A percentile compares a stretch with the other conserved stretches of the same genome.
These are phyloP conservation scores for Cenopis cana DNA, from an alignment of 2,888 invertebrate genomes.

Conservation along the genomic window DNA sequence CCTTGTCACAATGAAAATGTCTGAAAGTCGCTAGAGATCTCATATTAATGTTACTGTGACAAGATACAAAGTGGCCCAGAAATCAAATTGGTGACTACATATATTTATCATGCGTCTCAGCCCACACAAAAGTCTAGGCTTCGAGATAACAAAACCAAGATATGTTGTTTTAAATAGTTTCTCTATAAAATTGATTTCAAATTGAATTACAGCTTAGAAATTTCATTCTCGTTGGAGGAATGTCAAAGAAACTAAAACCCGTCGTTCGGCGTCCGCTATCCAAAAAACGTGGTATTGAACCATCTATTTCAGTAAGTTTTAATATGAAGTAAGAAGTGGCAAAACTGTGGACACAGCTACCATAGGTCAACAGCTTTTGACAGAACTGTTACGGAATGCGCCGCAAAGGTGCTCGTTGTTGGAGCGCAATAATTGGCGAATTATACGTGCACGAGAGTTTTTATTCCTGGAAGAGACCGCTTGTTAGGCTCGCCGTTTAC, in stretches of 20 bases:
- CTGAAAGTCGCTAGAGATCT: too few relatives aligned
- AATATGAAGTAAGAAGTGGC: constrained; percentile 3
- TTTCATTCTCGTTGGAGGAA: constrained; percentile 21
- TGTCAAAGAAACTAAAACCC: constrained; percentile 30
- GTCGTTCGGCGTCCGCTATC: not conserved
- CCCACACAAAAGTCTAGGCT: not conserved
- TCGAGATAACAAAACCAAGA: constrained; percentile 1
- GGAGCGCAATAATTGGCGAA: constrained; percentile 39
- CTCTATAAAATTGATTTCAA: constrained; percentile 6
- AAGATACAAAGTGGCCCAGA: too few relatives aligned
- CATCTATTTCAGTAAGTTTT: not conserved
- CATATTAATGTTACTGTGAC: too few relatives aligned
- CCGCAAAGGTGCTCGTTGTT: constrained; percentile 33
- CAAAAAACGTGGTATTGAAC: not conserved
- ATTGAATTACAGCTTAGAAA: constrained; percentile 27
- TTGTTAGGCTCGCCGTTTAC: constrained; percentile 20
- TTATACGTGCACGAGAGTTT: constrained; percentile 28
- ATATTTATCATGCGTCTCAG: too few relatives aligned
- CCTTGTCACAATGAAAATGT: too few relatives aligned
- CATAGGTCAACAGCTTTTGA: constrained; percentile 43
- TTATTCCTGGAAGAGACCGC: constrained; percentile 26
- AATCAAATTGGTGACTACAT: too few relatives aligned
- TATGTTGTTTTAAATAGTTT: constrained; percentile 7
- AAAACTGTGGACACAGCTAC: constrained; percentile 17
- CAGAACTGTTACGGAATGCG: constrained; percentile 40